A percentile compares a stretch with the other conserved stretches of the same genome.
phyloP scores from a whole-genome alignment of 2,888 invertebrate species.

The Brenthis daphne region DNA sequence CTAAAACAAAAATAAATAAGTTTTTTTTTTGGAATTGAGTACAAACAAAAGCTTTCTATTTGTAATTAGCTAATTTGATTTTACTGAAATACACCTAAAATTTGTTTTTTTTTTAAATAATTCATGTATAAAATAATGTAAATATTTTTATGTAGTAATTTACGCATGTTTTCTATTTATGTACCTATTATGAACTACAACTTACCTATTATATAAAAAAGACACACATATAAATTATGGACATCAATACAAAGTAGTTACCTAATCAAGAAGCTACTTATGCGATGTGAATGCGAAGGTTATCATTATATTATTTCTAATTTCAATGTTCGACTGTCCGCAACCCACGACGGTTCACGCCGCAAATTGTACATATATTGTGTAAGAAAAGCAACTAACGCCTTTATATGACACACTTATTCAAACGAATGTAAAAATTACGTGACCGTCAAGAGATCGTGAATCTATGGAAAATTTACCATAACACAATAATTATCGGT shows the following conservation, averaged over 20 bases:
- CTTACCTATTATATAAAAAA: not conserved
- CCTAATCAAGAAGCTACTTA: slow-evolving; percentile 45
- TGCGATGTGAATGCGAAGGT: slow-evolving; percentile 46
- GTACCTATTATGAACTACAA: not conserved
- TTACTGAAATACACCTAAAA: no score
- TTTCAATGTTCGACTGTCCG: slow-evolving; percentile 37
- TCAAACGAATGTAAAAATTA: slow-evolving; percentile 35
- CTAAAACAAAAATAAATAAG: not conserved
- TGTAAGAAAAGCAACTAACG: slow-evolving; percentile 50
- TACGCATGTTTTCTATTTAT: not conserved
- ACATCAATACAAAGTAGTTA: slow-evolving; percentile 16
- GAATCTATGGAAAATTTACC: slow-evolving; percentile 29
- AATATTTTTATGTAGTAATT: no score
- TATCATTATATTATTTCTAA: slow-evolving; percentile 48
- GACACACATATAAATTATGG: slow-evolving; percentile 5
- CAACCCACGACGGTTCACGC: slow-evolving; percentile 48
- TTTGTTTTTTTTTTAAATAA: no score
- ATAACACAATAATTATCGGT: slow-evolving; percentile 14
- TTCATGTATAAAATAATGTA: no score
- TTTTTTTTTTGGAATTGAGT: no score
- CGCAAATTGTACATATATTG: slow-evolving; percentile 59
- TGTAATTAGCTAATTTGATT: no score
- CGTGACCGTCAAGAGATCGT: slow-evolving; percentile 31
- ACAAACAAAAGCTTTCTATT: no score
- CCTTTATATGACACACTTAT: slow-evolving; percentile 21